Conservation (phyloP, 2,113 vertebrate species). For the Crypturellus undulatus region DNA sequence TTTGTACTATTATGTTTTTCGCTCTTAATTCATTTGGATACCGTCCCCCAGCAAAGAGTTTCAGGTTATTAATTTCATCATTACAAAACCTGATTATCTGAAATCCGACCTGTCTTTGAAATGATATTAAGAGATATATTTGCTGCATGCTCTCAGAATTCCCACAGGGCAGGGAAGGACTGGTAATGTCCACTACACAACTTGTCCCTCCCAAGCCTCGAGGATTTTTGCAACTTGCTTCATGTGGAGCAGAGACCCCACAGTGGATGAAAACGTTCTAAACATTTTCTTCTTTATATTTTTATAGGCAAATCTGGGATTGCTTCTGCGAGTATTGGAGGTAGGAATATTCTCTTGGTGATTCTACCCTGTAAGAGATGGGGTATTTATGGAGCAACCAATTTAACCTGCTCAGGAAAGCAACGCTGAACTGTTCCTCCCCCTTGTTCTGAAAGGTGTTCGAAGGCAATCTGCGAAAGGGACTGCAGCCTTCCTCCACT, state of each 20-base stretch:
- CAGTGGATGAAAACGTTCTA: not conserved
- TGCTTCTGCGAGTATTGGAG: not conserved
- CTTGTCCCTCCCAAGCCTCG: not conserved
- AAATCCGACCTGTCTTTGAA: conserved; percentile 26
- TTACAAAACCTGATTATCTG: not conserved
- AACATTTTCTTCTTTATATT: not conserved
- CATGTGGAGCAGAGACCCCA: not conserved
- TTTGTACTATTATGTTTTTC: not conserved
- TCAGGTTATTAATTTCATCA: conserved; percentile 12
- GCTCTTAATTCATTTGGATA: not conserved
- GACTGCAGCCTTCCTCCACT: not conserved
- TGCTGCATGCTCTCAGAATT: not conserved
- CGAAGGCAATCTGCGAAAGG: not conserved
- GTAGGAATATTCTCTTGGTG: not conserved
- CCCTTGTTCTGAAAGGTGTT: not conserved
- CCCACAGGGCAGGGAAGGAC: not conserved
- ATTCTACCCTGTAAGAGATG: not conserved
- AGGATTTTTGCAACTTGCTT: not conserved
- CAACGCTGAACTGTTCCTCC: too few relatives aligned
- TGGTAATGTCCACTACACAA: not conserved
- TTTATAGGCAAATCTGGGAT: not conserved
- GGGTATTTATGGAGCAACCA: not conserved
- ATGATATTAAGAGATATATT: not conserved
- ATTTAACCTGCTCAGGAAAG: too few relatives aligned
- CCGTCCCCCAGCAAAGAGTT: conserved; percentile 7